Base-by-base conservation (phyloP, 2,113 vertebrate genomes). In the Brienomyrus brachyistius region DNA sequence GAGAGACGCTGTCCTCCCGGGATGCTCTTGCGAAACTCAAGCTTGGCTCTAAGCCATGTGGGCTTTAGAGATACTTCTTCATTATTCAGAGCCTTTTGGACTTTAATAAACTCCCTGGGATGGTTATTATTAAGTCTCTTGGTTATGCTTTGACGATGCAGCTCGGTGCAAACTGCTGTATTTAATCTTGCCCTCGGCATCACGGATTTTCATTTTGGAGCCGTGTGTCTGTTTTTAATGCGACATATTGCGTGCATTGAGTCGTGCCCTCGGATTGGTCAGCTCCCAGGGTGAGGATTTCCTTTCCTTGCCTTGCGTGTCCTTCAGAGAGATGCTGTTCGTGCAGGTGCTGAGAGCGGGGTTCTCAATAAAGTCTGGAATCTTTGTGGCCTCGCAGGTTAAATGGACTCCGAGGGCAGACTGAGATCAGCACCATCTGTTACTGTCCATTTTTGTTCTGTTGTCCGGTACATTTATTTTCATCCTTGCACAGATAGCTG, bases 31-130 rank as follows among this genome's bases (percentile, higher is more conserved):
- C 83, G 88, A 89, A 91, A 89, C 87, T 84, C 50, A 88, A 54
- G 52, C 56, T 48, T 56, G 87, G 62, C 85, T 59, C 27, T 50
- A 89, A 89, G 90, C 89, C 90, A 91, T 82, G 84, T 15, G n/a
- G 87, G 90, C 88, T 86, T 74, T 77, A 43, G 59, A 87, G 89
- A 89, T 92, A 89, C 89, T 82, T 90, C 80, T 21, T 89, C 50
- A 89, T 74, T 89, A 80, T 89, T 89, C 77, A 21, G 82, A 56
- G 86, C 82, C 88, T 45, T 70, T n/a, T 90, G 54, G 86, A 88
- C 54, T 90, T 91, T 88, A 40, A 51, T 91, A 19, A 52, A 90
- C 88, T 92, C 80, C 89, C 86, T 85, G 91, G 90, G 83, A 93
- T 90, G 91, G 88, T 89, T 89, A 89, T 85, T 85, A 88, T 91